phyloP scores from a whole-genome alignment of 2,888 invertebrate species.

The Scaptomyza caliginosa region DNA sequence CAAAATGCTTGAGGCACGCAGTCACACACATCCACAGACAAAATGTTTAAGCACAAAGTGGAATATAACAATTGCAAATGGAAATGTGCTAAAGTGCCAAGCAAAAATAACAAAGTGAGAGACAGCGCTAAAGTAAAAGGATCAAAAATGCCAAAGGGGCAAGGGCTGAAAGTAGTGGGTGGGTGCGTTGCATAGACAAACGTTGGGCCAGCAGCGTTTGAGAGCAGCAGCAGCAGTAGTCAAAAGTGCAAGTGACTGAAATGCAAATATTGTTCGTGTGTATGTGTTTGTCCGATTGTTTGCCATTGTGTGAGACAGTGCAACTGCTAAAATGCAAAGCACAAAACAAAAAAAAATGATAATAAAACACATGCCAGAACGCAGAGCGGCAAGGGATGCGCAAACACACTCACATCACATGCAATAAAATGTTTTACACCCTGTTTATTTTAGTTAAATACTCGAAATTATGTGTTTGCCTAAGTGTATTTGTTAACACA shows the following conservation, averaged over 20 bases:
- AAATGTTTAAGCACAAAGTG: slow-evolving; percentile 59
- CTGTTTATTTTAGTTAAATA: slow-evolving; percentile 80
- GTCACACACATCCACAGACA: slow-evolving; percentile 4
- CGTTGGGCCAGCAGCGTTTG: slow-evolving; percentile 31
- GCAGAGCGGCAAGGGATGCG: not conserved
- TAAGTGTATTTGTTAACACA: slow-evolving; percentile 76
- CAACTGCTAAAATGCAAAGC: slow-evolving; percentile 57
- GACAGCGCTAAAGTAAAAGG: slow-evolving; percentile 33
- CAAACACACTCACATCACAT: slow-evolving; percentile 37
- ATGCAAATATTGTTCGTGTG: slow-evolving; percentile 59
- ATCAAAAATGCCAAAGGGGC: slow-evolving; percentile 29
- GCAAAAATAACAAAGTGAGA: slow-evolving; percentile 26
- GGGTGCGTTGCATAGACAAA: slow-evolving; percentile 17
- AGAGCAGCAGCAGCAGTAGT: slow-evolving; percentile 37
- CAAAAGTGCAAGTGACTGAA: slow-evolving; percentile 76
- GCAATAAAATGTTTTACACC: slow-evolving; percentile 79
- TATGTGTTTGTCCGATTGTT: slow-evolving; percentile 13
- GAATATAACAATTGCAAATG: slow-evolving; percentile 79
- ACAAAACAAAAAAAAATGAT: slow-evolving; percentile 15
- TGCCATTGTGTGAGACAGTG: slow-evolving; percentile 31
- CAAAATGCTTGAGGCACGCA: slow-evolving; percentile 45
- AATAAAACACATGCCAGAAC: slow-evolving; percentile 12
- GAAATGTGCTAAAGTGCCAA: slow-evolving; percentile 76
- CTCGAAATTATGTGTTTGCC: slow-evolving; percentile 78
- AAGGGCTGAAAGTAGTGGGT: not conserved